Conservation (phyloP, 2,888 invertebrate species). For the Galeruca laticollis region DNA sequence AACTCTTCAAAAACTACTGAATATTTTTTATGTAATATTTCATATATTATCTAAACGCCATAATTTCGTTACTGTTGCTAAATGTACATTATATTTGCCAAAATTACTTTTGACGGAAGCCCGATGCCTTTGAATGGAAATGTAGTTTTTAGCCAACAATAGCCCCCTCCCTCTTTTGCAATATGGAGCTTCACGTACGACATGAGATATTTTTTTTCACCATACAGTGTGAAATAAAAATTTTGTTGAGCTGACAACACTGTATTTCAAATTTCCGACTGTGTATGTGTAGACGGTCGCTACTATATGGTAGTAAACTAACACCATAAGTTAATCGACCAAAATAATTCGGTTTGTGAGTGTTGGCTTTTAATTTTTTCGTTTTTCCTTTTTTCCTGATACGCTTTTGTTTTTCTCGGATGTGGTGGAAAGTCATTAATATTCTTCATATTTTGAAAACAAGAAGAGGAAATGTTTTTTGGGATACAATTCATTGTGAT, state of each 20-base stretch:
- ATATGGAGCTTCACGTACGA: no score
- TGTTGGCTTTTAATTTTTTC: constrained; percentile 29
- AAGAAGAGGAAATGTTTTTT: not conserved
- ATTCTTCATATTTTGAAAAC: not conserved
- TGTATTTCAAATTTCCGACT: not conserved
- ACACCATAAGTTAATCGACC: constrained; percentile 60
- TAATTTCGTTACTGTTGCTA: no score
- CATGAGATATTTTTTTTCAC: no score
- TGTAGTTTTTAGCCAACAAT: no score
- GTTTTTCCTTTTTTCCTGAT: constrained; percentile 19
- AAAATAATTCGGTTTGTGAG: constrained; percentile 52
- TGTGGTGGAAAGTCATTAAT: constrained; percentile 18
- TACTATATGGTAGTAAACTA: constrained; percentile 57
- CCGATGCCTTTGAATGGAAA: no score
- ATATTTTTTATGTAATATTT: no score
- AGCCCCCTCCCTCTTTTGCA: no score
- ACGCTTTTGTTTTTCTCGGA: constrained; percentile 20
- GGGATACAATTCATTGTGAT: not conserved
- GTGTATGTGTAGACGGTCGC: constrained; percentile 12
- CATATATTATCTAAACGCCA: no score
- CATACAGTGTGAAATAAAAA: not conserved
- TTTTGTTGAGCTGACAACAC: not conserved
- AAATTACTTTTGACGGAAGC: no score
- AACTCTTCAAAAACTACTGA: no score
- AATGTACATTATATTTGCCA: no score